A percentile compares a stretch with the other conserved stretches of the same genome.
Evolutionary conservation across 2,888 invertebrate genomes (phyloP).

Genomic region (Urechis unicinctus): DNA sequence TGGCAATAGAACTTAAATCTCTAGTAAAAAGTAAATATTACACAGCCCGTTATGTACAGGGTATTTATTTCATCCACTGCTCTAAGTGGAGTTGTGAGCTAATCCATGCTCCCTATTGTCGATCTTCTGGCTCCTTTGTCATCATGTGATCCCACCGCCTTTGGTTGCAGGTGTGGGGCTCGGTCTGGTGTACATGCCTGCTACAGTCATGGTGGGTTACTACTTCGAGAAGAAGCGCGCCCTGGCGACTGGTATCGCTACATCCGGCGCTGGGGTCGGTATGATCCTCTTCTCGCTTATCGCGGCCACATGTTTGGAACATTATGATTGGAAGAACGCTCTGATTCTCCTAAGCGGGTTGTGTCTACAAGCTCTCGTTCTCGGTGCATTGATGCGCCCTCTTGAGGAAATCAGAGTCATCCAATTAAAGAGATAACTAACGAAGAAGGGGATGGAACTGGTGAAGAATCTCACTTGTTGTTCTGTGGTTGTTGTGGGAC

Average conservation of each 20-base stretch:
- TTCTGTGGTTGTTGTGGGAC: no score
- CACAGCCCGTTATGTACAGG: no score
- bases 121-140: no score
- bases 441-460: slow-evolving; percentile 4
- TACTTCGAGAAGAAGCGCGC: slow-evolving; percentile 96
- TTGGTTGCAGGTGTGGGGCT: slow-evolving; percentile 77
- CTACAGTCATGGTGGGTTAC: slow-evolving; percentile 90
- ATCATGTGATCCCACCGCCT: no score
- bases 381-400: slow-evolving; percentile 78
- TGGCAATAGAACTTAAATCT: no score
- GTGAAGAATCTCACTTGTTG: background rate
- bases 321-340: slow-evolving; percentile 69
- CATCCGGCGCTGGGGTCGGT: slow-evolving; percentile 95
- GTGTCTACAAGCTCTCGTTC: slow-evolving; percentile 68
- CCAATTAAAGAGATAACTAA: no score
- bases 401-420: no score
- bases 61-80: no score
- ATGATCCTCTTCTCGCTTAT: slow-evolving; percentile 80
- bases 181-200: slow-evolving; percentile 90
- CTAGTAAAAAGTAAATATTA: no score
- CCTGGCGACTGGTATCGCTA: slow-evolving; percentile 87
- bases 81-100: no score
- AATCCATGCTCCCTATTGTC: no score
- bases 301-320: slow-evolving; percentile 60
- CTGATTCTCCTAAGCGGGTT: slow-evolving; percentile 63